A percentile compares a stretch with the other conserved stretches of the same genome.
phyloP scores from a whole-genome alignment of 2,113 vertebrate genomes.

The Chionomys nivalis region DNA sequence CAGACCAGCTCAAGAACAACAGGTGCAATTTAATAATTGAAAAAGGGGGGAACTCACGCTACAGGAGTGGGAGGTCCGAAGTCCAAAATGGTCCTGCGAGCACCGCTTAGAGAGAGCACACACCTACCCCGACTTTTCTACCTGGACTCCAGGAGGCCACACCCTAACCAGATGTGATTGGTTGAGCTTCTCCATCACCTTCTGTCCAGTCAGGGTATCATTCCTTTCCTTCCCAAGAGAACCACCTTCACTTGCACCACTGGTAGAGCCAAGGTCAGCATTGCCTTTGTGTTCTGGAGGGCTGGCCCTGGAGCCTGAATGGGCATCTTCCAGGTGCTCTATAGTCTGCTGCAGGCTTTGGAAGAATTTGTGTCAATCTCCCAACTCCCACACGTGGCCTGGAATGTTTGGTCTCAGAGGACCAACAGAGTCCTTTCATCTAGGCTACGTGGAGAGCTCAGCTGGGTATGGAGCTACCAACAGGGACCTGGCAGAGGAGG shows the following conservation, averaged over 20 bases:
- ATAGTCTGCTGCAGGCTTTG: background rate
- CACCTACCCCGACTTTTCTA: too few species aligned
- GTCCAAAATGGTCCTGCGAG: too few species aligned
- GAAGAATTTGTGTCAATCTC: background rate
- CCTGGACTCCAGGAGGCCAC: too few species aligned
- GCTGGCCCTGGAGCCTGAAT: background rate
- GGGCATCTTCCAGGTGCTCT: background rate
- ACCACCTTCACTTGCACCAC: background rate
- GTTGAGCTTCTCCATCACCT: too few species aligned
- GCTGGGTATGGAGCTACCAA: background rate
- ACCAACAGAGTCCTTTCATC: background rate
- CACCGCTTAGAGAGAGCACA: too few species aligned
- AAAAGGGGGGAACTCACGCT: too few species aligned
- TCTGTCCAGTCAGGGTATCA: background rate
- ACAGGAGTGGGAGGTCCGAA: too few species aligned
- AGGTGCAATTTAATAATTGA: too few species aligned
- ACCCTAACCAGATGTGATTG: too few species aligned
- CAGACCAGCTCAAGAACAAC: too few species aligned
- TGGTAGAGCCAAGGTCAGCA: background rate
- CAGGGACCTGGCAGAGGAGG: background rate
- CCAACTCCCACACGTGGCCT: background rate
- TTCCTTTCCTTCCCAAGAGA: background rate
- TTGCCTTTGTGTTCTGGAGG: background rate
- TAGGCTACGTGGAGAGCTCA: background rate
- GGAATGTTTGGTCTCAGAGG: background rate